Evolutionary conservation across 2,888 invertebrate genomes (phyloP), one percentile per base, ranked within the genome.

Genomic region (Ectemnius lituratus): DNA sequence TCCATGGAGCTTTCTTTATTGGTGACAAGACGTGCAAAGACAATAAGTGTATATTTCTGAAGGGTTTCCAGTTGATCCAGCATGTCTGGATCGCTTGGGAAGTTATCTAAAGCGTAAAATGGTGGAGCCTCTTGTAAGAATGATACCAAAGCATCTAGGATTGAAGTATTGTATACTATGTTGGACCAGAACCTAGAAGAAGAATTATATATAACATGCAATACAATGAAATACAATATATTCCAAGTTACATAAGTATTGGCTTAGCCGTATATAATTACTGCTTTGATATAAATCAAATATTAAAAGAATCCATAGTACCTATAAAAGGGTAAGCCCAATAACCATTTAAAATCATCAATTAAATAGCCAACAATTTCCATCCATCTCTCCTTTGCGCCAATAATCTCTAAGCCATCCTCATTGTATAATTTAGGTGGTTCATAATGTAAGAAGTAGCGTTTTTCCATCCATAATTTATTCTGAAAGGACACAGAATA

Each of bases 21-120:
- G 13, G 96, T 97, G 11, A 96, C 93, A 80, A 98, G 93, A 84
- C 98, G 93, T 80, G 95, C 93, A 85, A 95, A 94, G 8, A 96
- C 92, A 23, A 95, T 91, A 62, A 97, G 94, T 67, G 96, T 93
- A 18, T 92, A 88, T 57, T 90, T 87, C 70, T 92, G 91, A 14
- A 94, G 85, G 65, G 93, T 92, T 74, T 94, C 92, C 56, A 96
- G 92, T 59, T 94, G 92, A 37, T 94, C 92, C 59, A 92, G 92
- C 23, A 93, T 91, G 13, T 90, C 86, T n/a, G 87, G 80, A 67
- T 91, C 88, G 4, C 89, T 85, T 0, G 93, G 92, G 62, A 92
- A 89, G 62, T 85, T 81, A 71, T 92, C 89, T 13, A 90, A 80
- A 65, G 94, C 89, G 88, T 95, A 95, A 76, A 93, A 94, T 0